Evolutionary conservation across 1,140 invertebrate genomes (phyloP), one percentile per base, ranked within the genome.

Genomic region (Druon quercuslanigerum): DNA sequence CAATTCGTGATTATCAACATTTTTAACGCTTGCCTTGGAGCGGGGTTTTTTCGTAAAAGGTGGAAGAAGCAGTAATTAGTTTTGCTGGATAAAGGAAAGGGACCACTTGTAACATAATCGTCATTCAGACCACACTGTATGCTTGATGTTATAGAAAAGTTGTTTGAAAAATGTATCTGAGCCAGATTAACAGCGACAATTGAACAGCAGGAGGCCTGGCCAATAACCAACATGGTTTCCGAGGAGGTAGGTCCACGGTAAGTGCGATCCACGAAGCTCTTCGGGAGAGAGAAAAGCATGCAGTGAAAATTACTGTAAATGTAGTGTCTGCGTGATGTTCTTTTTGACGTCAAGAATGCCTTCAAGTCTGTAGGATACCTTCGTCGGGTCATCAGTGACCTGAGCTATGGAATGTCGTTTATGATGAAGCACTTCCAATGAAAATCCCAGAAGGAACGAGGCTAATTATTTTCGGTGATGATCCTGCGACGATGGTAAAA

Each of bases 391-490:
- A 25, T 25, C 3, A 25, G 20, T 25, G 20, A 25, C 20, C 20
- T 25, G 20, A 25, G 14, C n/a, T 13, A 3, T 25, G 20, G 20
- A 25, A 25, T 25, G 20, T 25, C 20, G 20, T 3, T 25, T 25
- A 25, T 25, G 20, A n/a, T 3, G 20, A 25, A 2, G 20, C 3
- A 1, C 20, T 25, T 2, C 1, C 1, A 25, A 25, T 17, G 25
- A n/a, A 16, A 8, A 72, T 76, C 51, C 66, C 52, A n/a, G 25
- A 57, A 9, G 52, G 25, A 20, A 16, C 8, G n/a, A 50, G 11
- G 7, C 7, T 73, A 5, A 66, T 71, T 16, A 50, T 73, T 0
- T 75, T 57, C 77, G 77, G 73, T 16, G 77, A 78, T 33, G 77
- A 78, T 40, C n/a, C 50, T 9, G 77, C 51, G 13, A 50, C 16